Evolutionary conservation across 2,797 vertebrate species (phyloP), one percentile per base, ranked within the genome.

Genomic region (Phataginus tricuspis): DNA sequence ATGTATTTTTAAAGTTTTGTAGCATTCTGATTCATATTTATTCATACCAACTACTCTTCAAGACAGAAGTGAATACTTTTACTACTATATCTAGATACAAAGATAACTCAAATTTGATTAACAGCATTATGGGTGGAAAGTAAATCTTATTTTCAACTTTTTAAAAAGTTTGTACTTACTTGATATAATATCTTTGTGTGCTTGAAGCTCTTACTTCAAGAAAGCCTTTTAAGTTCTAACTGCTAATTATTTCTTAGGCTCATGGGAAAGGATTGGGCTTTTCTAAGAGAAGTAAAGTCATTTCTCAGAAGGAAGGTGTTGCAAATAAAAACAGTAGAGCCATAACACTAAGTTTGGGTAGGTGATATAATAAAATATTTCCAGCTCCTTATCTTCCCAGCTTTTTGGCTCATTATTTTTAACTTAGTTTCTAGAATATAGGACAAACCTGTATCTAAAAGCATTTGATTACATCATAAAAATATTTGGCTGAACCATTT

Each of bases 1-100:
- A 99, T 98, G 98, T 98, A 99, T 94, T 98, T 96, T 99, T 98
- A 95, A 98, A 98, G 97, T 96, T 92, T 59, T 85, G 82, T 89
- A 95, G 25, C 95, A 66, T 87, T 75, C 34, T 97, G 39, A 68
- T 61, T 91, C 23, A 75, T 86, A 64, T 25, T 95, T 80, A 75
- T 84, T 90, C 71, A 94, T n/a, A 95, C 55, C 39, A 97, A 95
- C 71, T 97, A 78, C 74, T 92, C 91, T 96, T 96, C 57, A 95
- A 96, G 95, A 93, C 4, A 97, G 92, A 96, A 69, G 79, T 86
- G 53, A 97, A 96, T 88, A 84, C 42, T 84, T 95, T 94, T 66
- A 78, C 59, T 74, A 64, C 37, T 85, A 90, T 94, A 63, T 82
- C 55, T 82, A 96, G 45, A 95, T 42, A 31, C 61, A 83, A 75